Evolutionary conservation across 2,888 invertebrate species (phyloP), one percentile per base, ranked within the genome.

Genomic region (Acrobasis suavella): DNA sequence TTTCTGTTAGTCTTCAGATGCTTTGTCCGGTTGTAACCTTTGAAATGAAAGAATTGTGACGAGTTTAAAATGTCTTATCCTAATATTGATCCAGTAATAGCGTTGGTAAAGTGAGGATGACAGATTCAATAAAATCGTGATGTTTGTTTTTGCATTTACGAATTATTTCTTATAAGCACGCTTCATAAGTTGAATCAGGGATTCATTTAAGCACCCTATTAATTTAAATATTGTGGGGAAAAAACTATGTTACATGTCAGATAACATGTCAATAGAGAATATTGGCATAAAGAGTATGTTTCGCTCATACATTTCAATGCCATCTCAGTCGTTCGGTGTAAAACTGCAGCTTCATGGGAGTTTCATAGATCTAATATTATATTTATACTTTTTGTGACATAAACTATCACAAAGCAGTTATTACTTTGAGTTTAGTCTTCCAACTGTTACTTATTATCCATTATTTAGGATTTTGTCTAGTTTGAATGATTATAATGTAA

Each of bases 1-100:
- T 38, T 54, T 54, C 15, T 37, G 37, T 54, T 38, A 54, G 54
- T 54, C 37, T 52, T 52, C 52, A 32, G 37, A 54, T 54, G 37
- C 52, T 54, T 38, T 54, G 38, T 38, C 37, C 10, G 3, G 15
- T 9, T 54, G 54, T 54, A 54, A 38, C 54, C 54, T 54, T 38
- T 15, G 54, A 54, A 54, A 54, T 58, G 37, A 56, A 46, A 46
- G 46, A 46, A n/a, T 46, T n/a, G 46, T 46, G n/a, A 12, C 12
- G 32, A 0, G 10, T 10, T 42, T 46, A 14, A 14, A 10, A 14
- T 46, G n/a, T 2, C 12, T n/a, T 46, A n/a, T 10, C n/a, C n/a
- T 22, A 2, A 3, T 22, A 22, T 22, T 22, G 22, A 14, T 46
- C 1, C 12, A 46, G n/a, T 46, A n/a, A 46, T 46, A n/a, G 14